phyloP scores from a whole-genome alignment of 2,797 vertebrate species.

The Heliangelus exortis region DNA sequence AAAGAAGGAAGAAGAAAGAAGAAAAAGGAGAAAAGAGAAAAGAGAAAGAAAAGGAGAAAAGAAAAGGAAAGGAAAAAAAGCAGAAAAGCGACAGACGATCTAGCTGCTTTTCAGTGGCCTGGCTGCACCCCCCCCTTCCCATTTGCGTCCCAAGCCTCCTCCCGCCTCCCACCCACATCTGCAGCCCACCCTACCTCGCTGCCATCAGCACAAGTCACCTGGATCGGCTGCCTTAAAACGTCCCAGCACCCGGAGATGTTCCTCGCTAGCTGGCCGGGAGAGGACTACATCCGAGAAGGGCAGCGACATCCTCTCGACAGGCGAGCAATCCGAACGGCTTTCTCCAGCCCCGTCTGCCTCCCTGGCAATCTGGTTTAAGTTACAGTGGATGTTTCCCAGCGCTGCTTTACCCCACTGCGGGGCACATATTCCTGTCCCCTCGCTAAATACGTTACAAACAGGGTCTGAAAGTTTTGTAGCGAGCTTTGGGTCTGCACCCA shows the following conservation, averaged over 20 bases:
- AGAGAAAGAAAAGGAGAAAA: too few relatives aligned
- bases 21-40: fast-evolving
- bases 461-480: background rate
- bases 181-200: slow-evolving; percentile 49
- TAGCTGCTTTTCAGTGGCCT: slow-evolving; percentile 8
- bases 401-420: background rate
- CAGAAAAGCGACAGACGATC: background rate
- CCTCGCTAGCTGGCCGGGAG: background rate
- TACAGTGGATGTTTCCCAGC: background rate
- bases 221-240: background rate
- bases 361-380: slow-evolving; percentile 9
- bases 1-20: too few relatives aligned
- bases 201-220: slow-evolving; percentile 39
- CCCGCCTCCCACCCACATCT: slow-evolving; percentile 31
- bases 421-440: background rate
- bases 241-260: background rate
- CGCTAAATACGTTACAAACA: background rate
- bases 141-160: slow-evolving; percentile 13
- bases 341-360: background rate
- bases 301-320: background rate
- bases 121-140: background rate
- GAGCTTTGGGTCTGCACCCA: background rate
- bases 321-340: background rate
- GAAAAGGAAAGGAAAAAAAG: too few relatives aligned
- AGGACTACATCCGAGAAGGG: background rate